Conservation (phyloP, 92 coral and sea anemone genomes). For the Phenganax stokvisi region DNA sequence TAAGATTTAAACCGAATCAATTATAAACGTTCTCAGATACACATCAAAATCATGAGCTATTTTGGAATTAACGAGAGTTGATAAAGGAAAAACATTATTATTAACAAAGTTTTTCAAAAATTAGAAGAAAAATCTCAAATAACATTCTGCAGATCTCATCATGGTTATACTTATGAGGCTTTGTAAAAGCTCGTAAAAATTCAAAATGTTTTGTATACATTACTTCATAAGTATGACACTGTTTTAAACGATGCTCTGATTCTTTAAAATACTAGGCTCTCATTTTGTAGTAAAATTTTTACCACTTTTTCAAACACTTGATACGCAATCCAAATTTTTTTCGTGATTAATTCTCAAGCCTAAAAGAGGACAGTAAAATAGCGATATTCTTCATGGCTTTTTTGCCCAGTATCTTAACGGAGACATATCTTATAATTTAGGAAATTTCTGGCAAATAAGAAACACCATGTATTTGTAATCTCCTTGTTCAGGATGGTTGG, state of each 20-base stretch:
- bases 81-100: too few species aligned
- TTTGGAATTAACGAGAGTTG: too few species aligned
- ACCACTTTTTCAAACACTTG: neutral
- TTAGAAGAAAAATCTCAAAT: too few species aligned
- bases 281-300: too few species aligned
- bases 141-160: too few species aligned
- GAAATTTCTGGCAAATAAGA: conserved; percentile 37
- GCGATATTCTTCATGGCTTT: neutral
- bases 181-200: neutral
- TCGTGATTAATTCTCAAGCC: neutral
- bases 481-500: conserved; percentile 48
- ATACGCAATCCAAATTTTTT: neutral
- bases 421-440: conserved; percentile 38
- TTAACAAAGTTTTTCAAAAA: too few species aligned
- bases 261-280: too few species aligned
- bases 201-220: neutral
- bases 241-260: too few species aligned
- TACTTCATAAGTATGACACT: neutral
- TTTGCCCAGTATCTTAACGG: conserved; percentile 42
- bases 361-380: neutral
- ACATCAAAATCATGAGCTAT: too few species aligned
- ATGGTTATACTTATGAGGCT: neutral
- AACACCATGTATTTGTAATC: conserved; percentile 44
- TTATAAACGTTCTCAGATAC: neutral
- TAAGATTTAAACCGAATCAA: conserved; percentile 21